These are phyloP conservation scores for Synergus umbraculus DNA, from an alignment of 2,888 invertebrate genomes.

Conservation along the genomic window DNA sequence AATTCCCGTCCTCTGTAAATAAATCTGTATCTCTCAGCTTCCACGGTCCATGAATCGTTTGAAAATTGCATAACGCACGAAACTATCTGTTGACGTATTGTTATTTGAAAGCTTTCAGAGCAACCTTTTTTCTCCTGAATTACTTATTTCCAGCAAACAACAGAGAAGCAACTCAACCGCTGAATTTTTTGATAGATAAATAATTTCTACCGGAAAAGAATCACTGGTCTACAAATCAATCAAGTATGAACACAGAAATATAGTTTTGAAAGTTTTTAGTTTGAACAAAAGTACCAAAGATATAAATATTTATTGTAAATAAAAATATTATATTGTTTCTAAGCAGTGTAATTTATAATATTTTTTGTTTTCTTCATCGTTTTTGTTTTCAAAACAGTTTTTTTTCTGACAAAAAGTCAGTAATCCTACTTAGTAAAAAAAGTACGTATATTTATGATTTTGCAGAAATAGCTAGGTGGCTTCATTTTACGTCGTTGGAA, in stretches of 20 bases:
- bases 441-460: too few relatives aligned
- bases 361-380: too few relatives aligned
- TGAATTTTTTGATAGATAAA: neutral
- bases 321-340: neutral
- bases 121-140: neutral
- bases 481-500: too few relatives aligned
- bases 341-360: too few relatives aligned
- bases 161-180: neutral
- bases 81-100: constrained; percentile 11
- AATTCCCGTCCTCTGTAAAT: neutral
- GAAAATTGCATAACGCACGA: constrained; percentile 16
- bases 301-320: neutral
- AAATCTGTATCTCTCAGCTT: neutral
- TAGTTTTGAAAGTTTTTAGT: neutral
- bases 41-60: neutral
- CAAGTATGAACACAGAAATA: neutral
- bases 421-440: too few relatives aligned
- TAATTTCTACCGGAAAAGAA: neutral
- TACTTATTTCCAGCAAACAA: constrained; percentile 24
- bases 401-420: too few relatives aligned
- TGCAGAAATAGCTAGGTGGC: too few relatives aligned
- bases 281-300: neutral
- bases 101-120: constrained; percentile 21
- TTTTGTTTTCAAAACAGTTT: too few relatives aligned
- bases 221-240: neutral